Evolutionary conservation across 2,888 invertebrate genomes (phyloP).

Genomic region (Epistrophe grossulariae): DNA sequence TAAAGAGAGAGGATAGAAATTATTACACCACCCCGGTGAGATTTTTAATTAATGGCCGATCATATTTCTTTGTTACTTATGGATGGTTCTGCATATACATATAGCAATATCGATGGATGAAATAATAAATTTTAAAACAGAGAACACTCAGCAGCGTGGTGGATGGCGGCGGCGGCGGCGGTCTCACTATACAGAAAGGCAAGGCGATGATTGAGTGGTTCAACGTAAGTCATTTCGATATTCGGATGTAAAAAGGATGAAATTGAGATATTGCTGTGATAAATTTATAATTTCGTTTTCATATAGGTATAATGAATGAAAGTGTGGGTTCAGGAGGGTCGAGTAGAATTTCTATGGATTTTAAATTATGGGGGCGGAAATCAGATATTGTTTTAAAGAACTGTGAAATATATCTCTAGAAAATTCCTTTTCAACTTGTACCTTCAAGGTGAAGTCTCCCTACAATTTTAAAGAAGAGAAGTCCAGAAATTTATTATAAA

Average conservation of each 20-base stretch:
- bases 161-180: conserved; percentile 2
- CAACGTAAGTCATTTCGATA: conserved; percentile 54
- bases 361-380: background rate
- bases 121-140: conserved; percentile 51
- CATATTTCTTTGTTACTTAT: conserved; percentile 72
- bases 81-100: conserved; percentile 16
- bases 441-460: background rate
- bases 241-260: conserved; percentile 41
- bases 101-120: conserved; percentile 48
- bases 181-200: conserved; percentile 20
- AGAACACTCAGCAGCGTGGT: conserved; percentile 12
- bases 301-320: background rate
- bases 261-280: conserved; percentile 66
- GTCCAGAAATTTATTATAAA: too few species aligned
- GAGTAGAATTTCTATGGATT: background rate
- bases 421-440: background rate
- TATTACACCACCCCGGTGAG: conserved; percentile 69
- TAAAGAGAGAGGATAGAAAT: conserved; percentile 25
- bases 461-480: background rate
- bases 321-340: background rate
- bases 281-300: conserved; percentile 30
- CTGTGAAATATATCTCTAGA: background rate
- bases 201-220: conserved; percentile 63
- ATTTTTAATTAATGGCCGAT: conserved; percentile 73
- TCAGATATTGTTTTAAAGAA: background rate